Percentiles rank a stretch among this genome's conserved stretches.
Conservation (phyloP, 1,140 invertebrate genomes). For the Pseudobourletiella spinata region DNA sequence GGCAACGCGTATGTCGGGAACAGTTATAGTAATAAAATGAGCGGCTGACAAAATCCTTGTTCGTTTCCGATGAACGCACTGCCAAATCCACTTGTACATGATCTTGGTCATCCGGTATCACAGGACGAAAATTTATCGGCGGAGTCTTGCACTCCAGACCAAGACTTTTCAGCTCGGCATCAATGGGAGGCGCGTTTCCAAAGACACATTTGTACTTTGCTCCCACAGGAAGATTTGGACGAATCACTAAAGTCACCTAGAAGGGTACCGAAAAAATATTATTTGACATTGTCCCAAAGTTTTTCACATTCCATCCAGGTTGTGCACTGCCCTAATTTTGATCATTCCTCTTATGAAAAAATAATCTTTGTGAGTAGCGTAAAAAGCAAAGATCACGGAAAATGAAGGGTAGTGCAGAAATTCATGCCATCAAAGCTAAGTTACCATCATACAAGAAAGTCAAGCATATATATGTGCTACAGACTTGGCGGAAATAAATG, state of each 20-base stretch:
- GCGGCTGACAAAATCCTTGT: conserved; percentile 88
- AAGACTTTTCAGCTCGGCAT: conserved; percentile 66
- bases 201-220: conserved; percentile 93
- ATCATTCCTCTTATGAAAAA: no score
- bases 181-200: conserved; percentile 71
- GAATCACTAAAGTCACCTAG: conserved; percentile 71
- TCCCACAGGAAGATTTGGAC: conserved; percentile 75
- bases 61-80: conserved; percentile 83
- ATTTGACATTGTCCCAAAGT: conserved; percentile 11
- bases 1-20: conserved; percentile 72
- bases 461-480: no score
- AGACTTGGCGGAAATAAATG: no score
- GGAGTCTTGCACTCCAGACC: conserved; percentile 81
- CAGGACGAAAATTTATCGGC: conserved; percentile 60
- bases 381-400: no score
- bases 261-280: no score
- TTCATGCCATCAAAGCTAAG: no score
- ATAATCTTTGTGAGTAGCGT: no score
- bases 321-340: not conserved
- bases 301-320: not conserved
- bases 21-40: conserved; percentile 94
- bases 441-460: no score
- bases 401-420: no score
- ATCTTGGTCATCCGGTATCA: conserved; percentile 69
- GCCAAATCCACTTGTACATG: conserved; percentile 86